phyloP scores from a whole-genome alignment of 2,888 invertebrate species.

The Trypoxylon attenuatum region DNA sequence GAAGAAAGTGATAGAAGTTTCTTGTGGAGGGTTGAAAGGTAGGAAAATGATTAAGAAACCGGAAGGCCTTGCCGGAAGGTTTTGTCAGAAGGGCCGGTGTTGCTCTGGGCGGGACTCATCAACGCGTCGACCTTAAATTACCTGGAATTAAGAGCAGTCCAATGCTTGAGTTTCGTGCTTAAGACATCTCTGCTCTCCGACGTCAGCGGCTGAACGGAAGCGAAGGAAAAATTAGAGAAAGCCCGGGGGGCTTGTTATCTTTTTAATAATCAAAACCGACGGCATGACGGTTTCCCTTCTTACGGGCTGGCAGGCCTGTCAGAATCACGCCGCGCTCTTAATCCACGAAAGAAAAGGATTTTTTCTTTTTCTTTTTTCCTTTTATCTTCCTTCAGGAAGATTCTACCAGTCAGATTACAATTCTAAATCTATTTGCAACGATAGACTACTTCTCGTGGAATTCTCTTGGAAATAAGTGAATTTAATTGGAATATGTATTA shows the following conservation, averaged over 20 bases:
- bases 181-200: constrained; percentile 41
- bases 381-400: no score
- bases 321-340: constrained; percentile 69
- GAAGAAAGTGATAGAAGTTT: neutral
- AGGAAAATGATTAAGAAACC: neutral
- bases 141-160: constrained; percentile 53
- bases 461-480: no score
- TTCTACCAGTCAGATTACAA: no score
- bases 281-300: constrained; percentile 54
- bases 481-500: neutral
- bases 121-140: constrained; percentile 58
- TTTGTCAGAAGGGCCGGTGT: constrained; percentile 41
- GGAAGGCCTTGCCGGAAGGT: constrained; percentile 37
- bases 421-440: no score
- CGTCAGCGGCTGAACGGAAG: constrained; percentile 41
- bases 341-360: constrained; percentile 61
- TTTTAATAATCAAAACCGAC: constrained; percentile 71
- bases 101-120: constrained; percentile 48
- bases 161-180: constrained; percentile 44
- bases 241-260: constrained; percentile 67
- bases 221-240: constrained; percentile 62
- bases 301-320: constrained; percentile 65
- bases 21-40: constrained; percentile 1
- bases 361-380: constrained; percentile 1
- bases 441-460: no score